Base-by-base conservation (phyloP, 53 echinoderm and acorn worm species). In the Holothuria leucospilota region DNA sequence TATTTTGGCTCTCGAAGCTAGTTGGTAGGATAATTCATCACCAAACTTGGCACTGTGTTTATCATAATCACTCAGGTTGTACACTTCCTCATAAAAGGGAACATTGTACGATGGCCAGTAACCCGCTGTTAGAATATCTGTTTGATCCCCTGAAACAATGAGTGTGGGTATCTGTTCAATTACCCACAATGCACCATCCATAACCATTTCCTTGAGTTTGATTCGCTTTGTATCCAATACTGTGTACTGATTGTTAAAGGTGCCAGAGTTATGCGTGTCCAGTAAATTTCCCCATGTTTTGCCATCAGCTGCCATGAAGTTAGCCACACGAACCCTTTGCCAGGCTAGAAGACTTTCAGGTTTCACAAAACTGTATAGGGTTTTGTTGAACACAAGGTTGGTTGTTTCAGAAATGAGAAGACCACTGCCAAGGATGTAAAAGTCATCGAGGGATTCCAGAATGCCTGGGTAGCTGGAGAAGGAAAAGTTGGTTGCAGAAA, bases 401-500 rank as follows among this genome's bases (percentile, higher is more conserved):
- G 96, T 94, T 12, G 96, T 96, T 49, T 96, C 94, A 12, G 94
- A 82, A 94, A 96, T 94, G 23, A 90, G 87, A 84, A 96, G 88
- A 29, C 87, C 90, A 78, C 92, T 96, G 59, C 92, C 88, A 52
- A 96, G 63, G 46, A 96, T 75, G 82, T 96, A 96, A 71, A 94
- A 96, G 49, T 96, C 96, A 90, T 96, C 96, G 20, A 92, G 9
- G 0, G 96, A 96, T 69, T 92, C 94, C 77, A 96, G 81, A 74
- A 88, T 86, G 13, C 96, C 96, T 75, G 96, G 96, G 25, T 96
- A 96, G 78, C 96, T 94, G 40, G 96, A 93, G 69, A 96, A 96
- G 15, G 96, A 96, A 56, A 56, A 56, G 15, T 18, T 56, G 16
- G 0, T 16, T 16, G 56, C 56, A 56, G 56, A 56, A 18, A 56